Evolutionary conservation across 2,888 invertebrate genomes (phyloP).

Genomic region (Rhimphoctona megacephalus): DNA sequence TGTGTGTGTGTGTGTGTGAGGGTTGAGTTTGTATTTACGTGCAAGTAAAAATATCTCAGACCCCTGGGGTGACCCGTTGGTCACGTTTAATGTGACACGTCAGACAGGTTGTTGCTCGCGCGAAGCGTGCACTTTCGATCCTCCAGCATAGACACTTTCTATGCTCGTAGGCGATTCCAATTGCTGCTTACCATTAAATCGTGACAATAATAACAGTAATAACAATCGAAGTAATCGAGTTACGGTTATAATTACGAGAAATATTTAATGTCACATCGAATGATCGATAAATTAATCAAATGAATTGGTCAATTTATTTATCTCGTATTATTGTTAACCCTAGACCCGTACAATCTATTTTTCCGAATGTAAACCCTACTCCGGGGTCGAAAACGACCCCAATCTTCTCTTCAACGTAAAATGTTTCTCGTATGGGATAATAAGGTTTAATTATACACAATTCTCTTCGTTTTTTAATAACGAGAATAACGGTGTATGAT

Average conservation of each 20-base stretch:
- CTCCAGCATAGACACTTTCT: background rate
- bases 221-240: background rate
- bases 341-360: too few species aligned
- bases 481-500: too few species aligned
- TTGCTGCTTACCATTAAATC: background rate
- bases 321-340: background rate
- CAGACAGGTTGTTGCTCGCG: constrained; percentile 66
- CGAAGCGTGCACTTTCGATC: constrained; percentile 35
- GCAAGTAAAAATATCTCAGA: constrained; percentile 33
- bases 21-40: background rate
- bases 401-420: too few species aligned
- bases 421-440: too few species aligned
- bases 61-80: constrained; percentile 53
- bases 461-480: too few species aligned
- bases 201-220: background rate
- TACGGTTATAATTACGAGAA: background rate
- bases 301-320: background rate
- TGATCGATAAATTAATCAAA: background rate
- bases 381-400: too few species aligned
- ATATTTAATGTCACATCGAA: background rate
- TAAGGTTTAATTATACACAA: too few species aligned
- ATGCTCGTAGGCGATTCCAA: background rate
- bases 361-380: too few species aligned
- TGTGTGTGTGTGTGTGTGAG: background rate
- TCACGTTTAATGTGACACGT: constrained; percentile 62